Percentiles rank a stretch among this genome's conserved stretches.
Evolutionary conservation across 2,797 vertebrate species (phyloP).

Genomic region (Yasuhikotakia modesta): DNA sequence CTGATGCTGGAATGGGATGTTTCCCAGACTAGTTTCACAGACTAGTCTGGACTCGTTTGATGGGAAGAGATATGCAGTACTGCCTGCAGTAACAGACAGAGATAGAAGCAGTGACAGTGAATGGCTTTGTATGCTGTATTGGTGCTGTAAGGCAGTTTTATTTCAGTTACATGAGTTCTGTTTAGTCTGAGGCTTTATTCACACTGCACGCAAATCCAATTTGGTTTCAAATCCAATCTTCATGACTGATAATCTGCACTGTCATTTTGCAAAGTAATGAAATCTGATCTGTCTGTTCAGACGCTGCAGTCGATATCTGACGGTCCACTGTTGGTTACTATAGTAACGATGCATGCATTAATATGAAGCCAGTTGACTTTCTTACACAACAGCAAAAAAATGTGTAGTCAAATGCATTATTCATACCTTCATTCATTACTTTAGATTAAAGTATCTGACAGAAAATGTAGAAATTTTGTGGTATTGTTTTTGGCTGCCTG

Average conservation of each 20-base stretch:
- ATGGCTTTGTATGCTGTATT: background rate
- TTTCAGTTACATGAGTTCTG: background rate
- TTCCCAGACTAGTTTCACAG: no score
- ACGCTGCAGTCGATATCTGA: background rate
- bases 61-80: background rate
- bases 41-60: slow-evolving; percentile 10
- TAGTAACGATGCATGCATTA: background rate
- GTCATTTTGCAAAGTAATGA: no score
- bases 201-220: no score
- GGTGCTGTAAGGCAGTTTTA: background rate
- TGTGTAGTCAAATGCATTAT: background rate
- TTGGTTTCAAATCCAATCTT: no score
- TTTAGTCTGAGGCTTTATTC: no score
- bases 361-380: background rate
- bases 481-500: no score
- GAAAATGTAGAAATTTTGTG: no score
- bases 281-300: no score
- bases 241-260: no score
- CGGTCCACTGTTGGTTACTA: background rate
- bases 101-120: no score
- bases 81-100: background rate
- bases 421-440: no score
- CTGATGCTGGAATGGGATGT: background rate
- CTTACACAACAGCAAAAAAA: background rate
- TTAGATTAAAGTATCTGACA: background rate